Conservation (phyloP, 2,888 invertebrate genomes). For the Caenorhabditis panamensis region DNA sequence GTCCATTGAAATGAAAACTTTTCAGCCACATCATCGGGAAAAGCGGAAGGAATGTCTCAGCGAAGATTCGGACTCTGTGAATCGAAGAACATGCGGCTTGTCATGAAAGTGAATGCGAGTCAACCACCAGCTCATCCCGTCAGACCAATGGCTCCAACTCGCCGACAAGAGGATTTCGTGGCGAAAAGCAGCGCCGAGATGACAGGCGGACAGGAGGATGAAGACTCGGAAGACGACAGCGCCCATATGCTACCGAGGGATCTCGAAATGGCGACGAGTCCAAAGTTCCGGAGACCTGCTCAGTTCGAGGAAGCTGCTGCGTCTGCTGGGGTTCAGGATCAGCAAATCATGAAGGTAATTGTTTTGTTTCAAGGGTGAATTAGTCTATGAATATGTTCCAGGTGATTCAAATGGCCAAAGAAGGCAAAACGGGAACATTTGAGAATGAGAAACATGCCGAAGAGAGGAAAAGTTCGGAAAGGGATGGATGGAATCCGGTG, state of each 20-base stretch:
- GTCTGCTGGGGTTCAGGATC: conserved; percentile 52
- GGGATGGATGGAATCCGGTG: conserved; percentile 33
- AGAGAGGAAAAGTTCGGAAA: conserved; percentile 18
- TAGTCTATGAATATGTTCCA: not conserved
- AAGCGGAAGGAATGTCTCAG: conserved; percentile 34
- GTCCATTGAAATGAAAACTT: not conserved
- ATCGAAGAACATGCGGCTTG: conserved; percentile 54
- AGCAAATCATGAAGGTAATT: conserved; percentile 40
- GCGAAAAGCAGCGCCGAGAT: conserved; percentile 40
- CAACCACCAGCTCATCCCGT: conserved; percentile 27
- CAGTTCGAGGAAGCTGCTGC: conserved; percentile 48
- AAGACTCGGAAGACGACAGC: conserved; percentile 52
- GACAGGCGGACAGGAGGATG: conserved; percentile 48
- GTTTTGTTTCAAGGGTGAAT: not conserved
- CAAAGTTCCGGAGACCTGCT: conserved; percentile 58
- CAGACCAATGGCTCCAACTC: conserved; percentile 33
- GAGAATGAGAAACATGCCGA: conserved; percentile 30
- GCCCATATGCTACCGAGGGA: conserved; percentile 49
- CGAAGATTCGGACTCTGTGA: conserved; percentile 44
- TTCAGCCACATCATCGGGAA: conserved; percentile 61
- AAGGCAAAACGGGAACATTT: conserved; percentile 58
- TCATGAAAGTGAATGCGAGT: conserved; percentile 40
- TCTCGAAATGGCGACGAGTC: conserved; percentile 34
- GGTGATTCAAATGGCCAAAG: conserved; percentile 56
- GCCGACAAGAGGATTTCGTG: conserved; percentile 52